Evolutionary conservation across 2,797 vertebrate genomes (phyloP).

Genomic region (Neostethus bicornis): DNA sequence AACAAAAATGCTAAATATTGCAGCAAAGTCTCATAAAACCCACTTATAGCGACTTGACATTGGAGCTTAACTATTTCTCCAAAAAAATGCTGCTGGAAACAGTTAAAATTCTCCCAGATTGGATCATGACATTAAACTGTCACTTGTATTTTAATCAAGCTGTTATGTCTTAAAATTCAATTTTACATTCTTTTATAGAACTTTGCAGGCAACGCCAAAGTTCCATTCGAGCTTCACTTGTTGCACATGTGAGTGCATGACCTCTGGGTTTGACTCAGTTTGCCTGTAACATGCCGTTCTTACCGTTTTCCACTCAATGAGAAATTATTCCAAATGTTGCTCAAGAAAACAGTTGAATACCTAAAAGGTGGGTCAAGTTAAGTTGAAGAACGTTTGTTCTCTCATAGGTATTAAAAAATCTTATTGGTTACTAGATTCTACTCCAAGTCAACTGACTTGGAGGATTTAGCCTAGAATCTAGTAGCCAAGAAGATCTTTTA

Average conservation of each 20-base stretch:
- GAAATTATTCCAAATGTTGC: conserved; percentile 73
- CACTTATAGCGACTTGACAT: conserved; percentile 20
- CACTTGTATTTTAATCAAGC: conserved; percentile 25
- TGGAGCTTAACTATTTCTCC: conserved; percentile 18
- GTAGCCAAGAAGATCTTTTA: conserved; percentile 94
- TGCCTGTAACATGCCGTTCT: conserved; percentile 52
- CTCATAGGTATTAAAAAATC: too few species aligned
- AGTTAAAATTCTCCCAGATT: conserved; percentile 34
- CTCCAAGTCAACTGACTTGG: conserved; percentile 88
- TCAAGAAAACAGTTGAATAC: conserved; percentile 26
- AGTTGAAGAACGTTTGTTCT: conserved; percentile 52
- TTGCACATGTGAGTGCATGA: conserved; percentile 22
- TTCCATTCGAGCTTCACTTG: conserved; percentile 19
- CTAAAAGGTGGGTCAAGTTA: conserved; percentile 44
- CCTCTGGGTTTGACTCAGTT: conserved; percentile 4
- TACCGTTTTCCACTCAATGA: conserved; percentile 91
- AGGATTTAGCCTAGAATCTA: conserved; percentile 87
- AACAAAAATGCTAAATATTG: conserved; percentile 30
- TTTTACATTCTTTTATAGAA: neutral
- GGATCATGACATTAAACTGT: conserved; percentile 18
- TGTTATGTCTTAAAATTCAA: conserved; percentile 7
- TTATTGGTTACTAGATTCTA: too few species aligned
- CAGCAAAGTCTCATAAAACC: conserved; percentile 39
- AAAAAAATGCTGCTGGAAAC: conserved; percentile 33
- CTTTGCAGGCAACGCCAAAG: conserved; percentile 5